Percentiles rank a stretch among this genome's conserved stretches.
Evolutionary conservation across 2,113 vertebrate genomes (phyloP).

Genomic region (Gavialis gangeticus): DNA sequence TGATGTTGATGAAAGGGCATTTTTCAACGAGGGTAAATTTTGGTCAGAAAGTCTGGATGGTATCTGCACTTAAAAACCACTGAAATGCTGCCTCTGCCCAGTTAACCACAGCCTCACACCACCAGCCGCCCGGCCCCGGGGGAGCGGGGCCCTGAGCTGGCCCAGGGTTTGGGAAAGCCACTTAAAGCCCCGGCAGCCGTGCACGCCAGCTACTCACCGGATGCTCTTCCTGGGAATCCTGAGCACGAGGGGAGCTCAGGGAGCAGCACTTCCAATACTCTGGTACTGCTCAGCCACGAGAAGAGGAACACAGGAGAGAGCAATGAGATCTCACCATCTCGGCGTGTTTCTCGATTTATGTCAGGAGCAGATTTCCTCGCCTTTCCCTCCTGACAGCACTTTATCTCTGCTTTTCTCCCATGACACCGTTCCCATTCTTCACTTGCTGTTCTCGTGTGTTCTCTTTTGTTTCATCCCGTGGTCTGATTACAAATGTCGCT

Average conservation of each 20-base stretch:
- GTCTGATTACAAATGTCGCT: conserved; percentile 27
- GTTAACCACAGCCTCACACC: background rate
- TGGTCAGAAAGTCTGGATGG: background rate
- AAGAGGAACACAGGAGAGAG: background rate
- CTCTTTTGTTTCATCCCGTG: conserved; percentile 30
- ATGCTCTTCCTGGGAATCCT: background rate
- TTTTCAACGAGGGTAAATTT: background rate
- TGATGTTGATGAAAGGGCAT: background rate
- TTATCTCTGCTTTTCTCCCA: conserved; percentile 56
- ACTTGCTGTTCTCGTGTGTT: background rate
- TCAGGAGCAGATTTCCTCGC: conserved; percentile 27
- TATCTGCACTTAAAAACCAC: background rate
- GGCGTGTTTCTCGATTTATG: conserved; percentile 65
- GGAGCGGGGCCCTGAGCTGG: background rate
- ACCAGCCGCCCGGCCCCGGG: background rate
- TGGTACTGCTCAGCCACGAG: conserved; percentile 41
- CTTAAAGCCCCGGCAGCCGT: background rate
- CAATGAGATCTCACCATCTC: conserved; percentile 46
- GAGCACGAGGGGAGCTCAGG: conserved; percentile 1
- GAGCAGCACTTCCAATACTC: conserved; percentile 34
- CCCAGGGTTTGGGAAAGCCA: background rate
- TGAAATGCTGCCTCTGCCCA: background rate
- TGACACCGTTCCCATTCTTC: conserved; percentile 42
- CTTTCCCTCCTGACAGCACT: conserved; percentile 37
- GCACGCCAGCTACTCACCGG: background rate